Base-by-base conservation (phyloP, 1,140 invertebrate species). In the Drosophila trapezifrons region DNA sequence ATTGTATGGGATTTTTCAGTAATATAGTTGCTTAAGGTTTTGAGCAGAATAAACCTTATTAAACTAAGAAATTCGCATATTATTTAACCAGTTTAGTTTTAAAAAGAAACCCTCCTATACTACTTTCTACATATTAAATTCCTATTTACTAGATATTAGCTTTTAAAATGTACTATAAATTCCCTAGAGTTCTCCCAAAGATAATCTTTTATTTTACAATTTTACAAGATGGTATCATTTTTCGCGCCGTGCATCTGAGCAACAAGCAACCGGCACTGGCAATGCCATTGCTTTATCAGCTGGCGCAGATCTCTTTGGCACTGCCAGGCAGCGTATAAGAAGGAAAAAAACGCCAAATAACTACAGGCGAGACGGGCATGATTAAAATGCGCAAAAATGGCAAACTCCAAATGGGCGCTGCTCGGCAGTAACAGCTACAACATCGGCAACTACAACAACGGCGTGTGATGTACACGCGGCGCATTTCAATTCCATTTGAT, bases 401-500 rank as follows among this genome's bases (percentile, higher is more conserved):
- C 80, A 80, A 89, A 89, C 76, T 84, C 84, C 76, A 87, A 87
- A 87, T 86, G 83, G 83, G 76, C 79, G 84, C 84, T 86, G 80
- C 79, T 83, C 62, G 77, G 43, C 72, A 49, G 70, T 52, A 75
- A 73, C 66, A 67, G 70, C 67, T 20, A 77, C 74, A 85, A 56
- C 71, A 66, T 46, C 25, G 58, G 42, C 49, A 51, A 25, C 49
- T 60, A 74, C 59, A 82, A 65, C 73, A 72, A 67, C 72, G 69
- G 73, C 76, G 76, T 83, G 83, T 83, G 83, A 86, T 86, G 83
- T 86, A 89, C 84, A 89, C 77, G 84, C 80, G 77, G 80, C 77
- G 84, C 84, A 89, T 89, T 89, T 89, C 84, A 89, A 89, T 89
- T 89, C 85, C 77, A 89, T 89, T 89, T 89, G 84, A 89, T 89